A percentile compares a stretch with the other conserved stretches of the same genome.
Evolutionary conservation across 2,888 invertebrate species (phyloP).

Genomic region (Microchrysa polita): DNA sequence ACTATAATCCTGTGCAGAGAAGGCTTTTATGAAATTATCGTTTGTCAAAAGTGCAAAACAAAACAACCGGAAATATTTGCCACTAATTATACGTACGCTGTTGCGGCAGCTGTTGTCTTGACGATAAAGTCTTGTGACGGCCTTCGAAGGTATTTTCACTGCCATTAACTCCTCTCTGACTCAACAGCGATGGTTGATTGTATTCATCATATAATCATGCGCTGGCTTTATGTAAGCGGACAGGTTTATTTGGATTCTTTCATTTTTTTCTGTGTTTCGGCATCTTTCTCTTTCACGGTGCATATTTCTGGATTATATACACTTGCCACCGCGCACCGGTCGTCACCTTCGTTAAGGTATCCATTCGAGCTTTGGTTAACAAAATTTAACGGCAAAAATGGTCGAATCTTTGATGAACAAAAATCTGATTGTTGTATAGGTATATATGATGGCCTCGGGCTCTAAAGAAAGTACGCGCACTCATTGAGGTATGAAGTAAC

Average conservation of each 20-base stretch:
- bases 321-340: too few relatives aligned
- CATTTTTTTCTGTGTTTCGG: background rate
- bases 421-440: background rate
- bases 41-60: background rate
- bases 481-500: constrained; percentile 9
- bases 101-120: too few relatives aligned
- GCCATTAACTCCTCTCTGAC: background rate
- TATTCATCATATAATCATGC: background rate
- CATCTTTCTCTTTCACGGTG: too few relatives aligned
- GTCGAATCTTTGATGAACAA: background rate
- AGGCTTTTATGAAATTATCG: background rate
- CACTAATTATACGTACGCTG: background rate
- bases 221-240: background rate
- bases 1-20: too few relatives aligned
- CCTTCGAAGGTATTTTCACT: constrained; percentile 34
- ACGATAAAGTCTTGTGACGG: constrained; percentile 16
- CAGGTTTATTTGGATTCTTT: too few relatives aligned
- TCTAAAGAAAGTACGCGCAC: background rate
- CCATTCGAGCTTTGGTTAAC: background rate
- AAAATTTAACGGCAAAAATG: background rate
- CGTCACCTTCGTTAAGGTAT: too few relatives aligned
- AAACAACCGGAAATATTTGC: constrained; percentile 25
- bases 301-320: background rate
- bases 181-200: background rate
- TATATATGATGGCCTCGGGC: background rate